These are phyloP conservation scores for Zoanthus sociatus DNA, from an alignment of 92 coral and sea anemone species.

Conservation along the genomic window DNA sequence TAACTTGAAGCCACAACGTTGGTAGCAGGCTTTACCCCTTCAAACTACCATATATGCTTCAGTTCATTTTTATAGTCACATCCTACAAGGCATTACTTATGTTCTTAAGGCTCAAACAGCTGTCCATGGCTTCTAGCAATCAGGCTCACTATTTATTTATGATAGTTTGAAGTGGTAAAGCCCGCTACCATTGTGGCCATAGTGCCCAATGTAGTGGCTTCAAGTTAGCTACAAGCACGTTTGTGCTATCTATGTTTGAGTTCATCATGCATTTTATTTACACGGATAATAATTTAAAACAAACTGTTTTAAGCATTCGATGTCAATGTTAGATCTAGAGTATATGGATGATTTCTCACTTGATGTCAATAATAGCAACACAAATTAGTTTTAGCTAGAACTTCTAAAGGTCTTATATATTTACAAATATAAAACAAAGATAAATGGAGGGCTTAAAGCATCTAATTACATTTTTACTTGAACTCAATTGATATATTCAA, in stretches of 20 bases:
- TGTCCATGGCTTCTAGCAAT: too few relatives aligned
- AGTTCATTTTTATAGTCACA: too few relatives aligned
- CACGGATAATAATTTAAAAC: neutral
- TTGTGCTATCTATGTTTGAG: neutral
- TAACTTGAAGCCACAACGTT: too few relatives aligned
- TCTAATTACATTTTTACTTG: neutral
- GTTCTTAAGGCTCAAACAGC: too few relatives aligned
- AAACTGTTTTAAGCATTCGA: neutral
- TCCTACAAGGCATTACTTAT: too few relatives aligned
- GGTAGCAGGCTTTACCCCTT: too few relatives aligned
- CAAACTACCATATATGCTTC: too few relatives aligned
- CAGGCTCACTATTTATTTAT: too few relatives aligned
- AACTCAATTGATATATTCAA: too few relatives aligned
- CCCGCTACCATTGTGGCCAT: neutral
- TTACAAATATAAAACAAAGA: neutral
- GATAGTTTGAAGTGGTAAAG: too few relatives aligned
- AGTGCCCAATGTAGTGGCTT: too few relatives aligned
- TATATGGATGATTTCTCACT: neutral
- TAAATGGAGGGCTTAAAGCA: neutral
- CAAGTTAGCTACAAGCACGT: too few relatives aligned
- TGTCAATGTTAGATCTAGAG: neutral
- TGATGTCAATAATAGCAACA: neutral
- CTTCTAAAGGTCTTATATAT: neutral
- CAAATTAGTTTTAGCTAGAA: neutral
- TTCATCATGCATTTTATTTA: neutral